Base-by-base conservation (phyloP, 2,113 vertebrate species). In the Erythrocercus mccallii region DNA sequence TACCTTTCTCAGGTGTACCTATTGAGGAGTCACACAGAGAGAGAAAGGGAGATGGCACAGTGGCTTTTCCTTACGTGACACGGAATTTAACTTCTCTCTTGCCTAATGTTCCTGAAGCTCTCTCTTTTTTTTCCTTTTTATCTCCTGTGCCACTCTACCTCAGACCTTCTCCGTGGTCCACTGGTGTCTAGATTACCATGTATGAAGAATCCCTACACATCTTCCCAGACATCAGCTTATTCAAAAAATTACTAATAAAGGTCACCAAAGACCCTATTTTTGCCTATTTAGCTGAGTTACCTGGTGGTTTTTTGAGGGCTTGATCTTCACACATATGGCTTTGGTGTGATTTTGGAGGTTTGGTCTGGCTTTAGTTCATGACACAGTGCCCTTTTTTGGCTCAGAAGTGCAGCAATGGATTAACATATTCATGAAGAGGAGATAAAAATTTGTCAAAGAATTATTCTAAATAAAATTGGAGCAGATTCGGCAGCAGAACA, bases 321-420 rank as follows among this genome's bases (percentile, higher is more conserved):
- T 91, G 30, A 33, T 74, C 60, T 78, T 89, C n/a, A 44, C 11
- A 23, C 27, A 1, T 0, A 0, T 24, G 24, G 18, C 57, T 57
- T 53, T 77, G n/a, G 7, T 69, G n/a, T 61, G 16, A 73, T 86
- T 88, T 86, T 71, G 44, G 71, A 82, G 47, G 30, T 72, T 93
- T 80, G 25, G 21, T 72, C 54, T 73, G 74, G 18, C 33, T 80
- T 61, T 53, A 83, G 25, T 53, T 95, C 25, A 44, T 60, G 69
- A 50, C 8, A 24, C 16, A 5, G 21, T 42, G 50, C 45, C 30
- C 19, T 81, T 94, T 42, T 80, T 45, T 70, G n/a, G 66, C 33
- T 76, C 35, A 70, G 11, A 61, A 25, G 47, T 71, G 21, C 33
- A 54, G 35, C 21, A 51, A 6, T 45, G 14, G 22, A 31, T 72